Evolutionary conservation across 2,888 invertebrate species (phyloP).

Genomic region (Odontothrips loti): DNA sequence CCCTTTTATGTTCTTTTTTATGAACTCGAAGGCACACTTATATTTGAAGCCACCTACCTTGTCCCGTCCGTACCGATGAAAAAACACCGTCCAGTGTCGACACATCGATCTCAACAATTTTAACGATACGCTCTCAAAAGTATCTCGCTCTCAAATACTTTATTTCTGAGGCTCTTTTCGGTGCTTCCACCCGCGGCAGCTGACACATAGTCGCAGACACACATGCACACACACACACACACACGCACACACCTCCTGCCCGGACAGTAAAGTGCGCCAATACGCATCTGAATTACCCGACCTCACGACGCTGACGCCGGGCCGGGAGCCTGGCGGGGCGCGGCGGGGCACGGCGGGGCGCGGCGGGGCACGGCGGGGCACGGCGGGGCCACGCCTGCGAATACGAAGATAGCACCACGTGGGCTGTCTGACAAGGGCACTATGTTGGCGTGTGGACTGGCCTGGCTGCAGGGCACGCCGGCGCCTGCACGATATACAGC

Average conservation of each 20-base stretch:
- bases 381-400: neutral
- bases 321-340: neutral
- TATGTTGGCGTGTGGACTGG: neutral
- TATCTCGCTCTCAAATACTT: no score
- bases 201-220: neutral
- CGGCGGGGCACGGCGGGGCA: neutral
- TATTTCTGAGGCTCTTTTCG: no score
- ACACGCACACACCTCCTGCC: neutral
- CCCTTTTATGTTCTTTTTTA: no score
- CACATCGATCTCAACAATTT: no score
- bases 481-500: no score
- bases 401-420: no score
- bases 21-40: no score
- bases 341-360: neutral
- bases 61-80: neutral
- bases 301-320: neutral
- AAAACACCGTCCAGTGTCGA: no score
- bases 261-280: neutral
- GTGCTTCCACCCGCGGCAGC: neutral
- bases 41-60: no score
- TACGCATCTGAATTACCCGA: neutral
- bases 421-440: neutral
- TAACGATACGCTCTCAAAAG: neutral
- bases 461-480: no score
- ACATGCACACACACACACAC: neutral